Percentiles rank a stretch among this genome's conserved stretches.
Evolutionary conservation across 2,888 invertebrate species (phyloP).

Genomic region (Eilema griseolum): DNA sequence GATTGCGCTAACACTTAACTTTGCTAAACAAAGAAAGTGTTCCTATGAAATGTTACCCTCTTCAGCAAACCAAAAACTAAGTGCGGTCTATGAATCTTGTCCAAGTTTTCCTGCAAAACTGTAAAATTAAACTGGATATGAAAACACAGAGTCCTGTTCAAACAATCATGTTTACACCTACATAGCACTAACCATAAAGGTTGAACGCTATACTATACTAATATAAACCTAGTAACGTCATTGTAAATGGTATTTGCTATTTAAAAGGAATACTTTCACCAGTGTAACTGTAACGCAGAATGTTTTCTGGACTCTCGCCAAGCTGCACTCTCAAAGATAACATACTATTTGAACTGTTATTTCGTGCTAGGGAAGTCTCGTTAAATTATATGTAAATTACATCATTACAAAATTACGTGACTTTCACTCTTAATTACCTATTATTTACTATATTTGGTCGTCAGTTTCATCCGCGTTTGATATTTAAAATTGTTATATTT

Average conservation of each 20-base stretch:
- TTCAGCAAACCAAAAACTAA: neutral
- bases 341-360: conserved; percentile 22
- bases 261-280: conserved; percentile 58
- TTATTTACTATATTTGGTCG: conserved; percentile 10
- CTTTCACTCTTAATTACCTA: conserved; percentile 3
- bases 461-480: neutral
- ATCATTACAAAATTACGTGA: neutral
- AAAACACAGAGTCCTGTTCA: neutral
- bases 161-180: neutral
- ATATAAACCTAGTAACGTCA: conserved; percentile 17
- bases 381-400: conserved; percentile 5
- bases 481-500: neutral
- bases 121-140: neutral
- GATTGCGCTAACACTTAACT: neutral
- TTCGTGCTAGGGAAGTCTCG: neutral
- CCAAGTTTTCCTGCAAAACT: conserved; percentile 16
- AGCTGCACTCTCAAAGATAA: conserved; percentile 52
- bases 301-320: conserved; percentile 61
- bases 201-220: conserved; percentile 11
- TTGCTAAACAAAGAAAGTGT: neutral
- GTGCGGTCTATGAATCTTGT: neutral
- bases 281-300: conserved; percentile 45
- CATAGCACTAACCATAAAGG: conserved; percentile 1
- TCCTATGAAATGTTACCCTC: too few species aligned
- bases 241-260: conserved; percentile 25